A percentile compares a stretch with the other conserved stretches of the same genome.
These are phyloP conservation scores for Eretmocerus hayati DNA, from an alignment of 2,888 invertebrate species.

Conservation along the genomic window DNA sequence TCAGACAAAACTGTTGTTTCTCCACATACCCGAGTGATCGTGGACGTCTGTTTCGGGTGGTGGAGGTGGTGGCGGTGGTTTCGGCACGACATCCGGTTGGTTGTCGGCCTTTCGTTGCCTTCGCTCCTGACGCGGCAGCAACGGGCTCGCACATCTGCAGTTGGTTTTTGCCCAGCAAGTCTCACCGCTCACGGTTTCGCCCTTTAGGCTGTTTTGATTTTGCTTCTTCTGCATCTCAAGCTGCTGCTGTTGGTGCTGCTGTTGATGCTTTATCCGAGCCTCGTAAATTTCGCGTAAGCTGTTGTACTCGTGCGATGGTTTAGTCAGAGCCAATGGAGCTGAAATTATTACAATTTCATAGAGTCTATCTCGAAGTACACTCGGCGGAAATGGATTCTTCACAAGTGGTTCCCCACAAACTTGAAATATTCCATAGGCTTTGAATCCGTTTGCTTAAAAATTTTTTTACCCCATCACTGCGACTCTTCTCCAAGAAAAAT, in stretches of 20 bases:
- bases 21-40: too few relatives aligned
- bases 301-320: conserved; percentile 52
- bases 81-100: conserved; percentile 64
- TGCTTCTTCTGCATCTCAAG: not conserved
- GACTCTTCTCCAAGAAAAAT: too few relatives aligned
- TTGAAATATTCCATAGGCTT: too few relatives aligned
- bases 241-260: conserved; percentile 9
- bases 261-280: conserved; percentile 42
- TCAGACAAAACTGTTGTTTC: too few relatives aligned
- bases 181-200: not conserved
- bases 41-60: too few relatives aligned
- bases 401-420: too few relatives aligned
- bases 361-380: too few relatives aligned
- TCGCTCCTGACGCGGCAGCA: conserved; percentile 56
- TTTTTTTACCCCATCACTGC: too few relatives aligned
- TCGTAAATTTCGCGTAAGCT: conserved; percentile 72
- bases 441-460: too few relatives aligned
- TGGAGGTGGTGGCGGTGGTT: conserved; percentile 48
- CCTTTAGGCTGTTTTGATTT: conserved; percentile 12
- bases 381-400: too few relatives aligned
- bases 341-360: too few relatives aligned
- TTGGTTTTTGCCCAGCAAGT: conserved; percentile 3
- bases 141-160: conserved; percentile 12
- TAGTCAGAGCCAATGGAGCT: too few relatives aligned
- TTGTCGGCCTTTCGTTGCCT: conserved; percentile 58